These are phyloP conservation scores for Anabas testudineus DNA, from an alignment of 2,797 vertebrate genomes.

Conservation along the genomic window DNA sequence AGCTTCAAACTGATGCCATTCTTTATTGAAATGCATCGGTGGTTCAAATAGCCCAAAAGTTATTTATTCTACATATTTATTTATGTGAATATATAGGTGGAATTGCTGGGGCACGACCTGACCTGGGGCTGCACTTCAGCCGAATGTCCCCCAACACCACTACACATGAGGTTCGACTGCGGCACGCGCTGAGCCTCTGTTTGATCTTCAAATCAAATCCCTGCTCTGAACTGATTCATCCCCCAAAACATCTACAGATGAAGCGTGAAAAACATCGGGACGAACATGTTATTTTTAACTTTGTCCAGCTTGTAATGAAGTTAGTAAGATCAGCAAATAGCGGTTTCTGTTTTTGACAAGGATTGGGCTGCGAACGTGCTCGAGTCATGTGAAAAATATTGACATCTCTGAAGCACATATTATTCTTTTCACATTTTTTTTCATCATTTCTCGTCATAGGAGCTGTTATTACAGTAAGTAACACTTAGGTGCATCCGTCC, in stretches of 20 bases:
- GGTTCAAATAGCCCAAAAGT: constrained; percentile 38
- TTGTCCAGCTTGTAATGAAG: constrained; percentile 49
- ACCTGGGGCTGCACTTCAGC: constrained; percentile 35
- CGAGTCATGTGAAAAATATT: constrained; percentile 15
- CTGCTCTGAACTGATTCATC: constrained; percentile 41
- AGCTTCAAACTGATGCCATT: constrained; percentile 30
- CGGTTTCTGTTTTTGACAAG: constrained; percentile 18
- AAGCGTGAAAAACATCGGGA: constrained; percentile 28
- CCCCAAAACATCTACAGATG: constrained; percentile 46
- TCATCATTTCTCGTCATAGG: constrained; percentile 15
- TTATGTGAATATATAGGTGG: constrained; percentile 40
- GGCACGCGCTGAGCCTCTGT: constrained; percentile 18
- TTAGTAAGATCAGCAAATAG: constrained; percentile 37
- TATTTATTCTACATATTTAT: constrained; percentile 50
- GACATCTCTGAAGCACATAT: constrained; percentile 10
- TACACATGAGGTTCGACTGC: constrained; percentile 34
- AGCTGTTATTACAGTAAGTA: constrained; percentile 15
- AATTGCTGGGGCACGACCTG: constrained; percentile 15
- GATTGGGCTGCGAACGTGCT: constrained; percentile 33
- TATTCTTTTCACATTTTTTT: constrained; percentile 28
- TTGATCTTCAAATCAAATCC: constrained; percentile 52
- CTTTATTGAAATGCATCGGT: constrained; percentile 24
- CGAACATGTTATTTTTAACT: constrained; percentile 25
- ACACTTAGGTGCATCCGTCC: neutral
- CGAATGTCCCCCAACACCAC: constrained; percentile 14